Conservation (phyloP, 1,140 invertebrate genomes). For the Grapholita molesta region DNA sequence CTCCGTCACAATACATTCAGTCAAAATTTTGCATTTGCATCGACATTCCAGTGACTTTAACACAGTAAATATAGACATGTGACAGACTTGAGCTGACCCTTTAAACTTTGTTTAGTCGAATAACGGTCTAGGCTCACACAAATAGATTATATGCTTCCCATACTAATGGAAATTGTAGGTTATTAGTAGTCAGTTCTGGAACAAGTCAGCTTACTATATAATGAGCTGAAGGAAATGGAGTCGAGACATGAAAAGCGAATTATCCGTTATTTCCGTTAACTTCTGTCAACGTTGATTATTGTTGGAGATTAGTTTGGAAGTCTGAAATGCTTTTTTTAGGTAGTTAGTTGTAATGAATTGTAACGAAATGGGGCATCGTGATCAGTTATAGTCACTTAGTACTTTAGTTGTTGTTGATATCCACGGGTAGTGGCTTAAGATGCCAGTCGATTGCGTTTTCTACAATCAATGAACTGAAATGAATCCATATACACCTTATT, state of each 20-base stretch:
- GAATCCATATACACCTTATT: no score
- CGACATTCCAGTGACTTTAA: no score
- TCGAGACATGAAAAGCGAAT: slow-evolving; percentile 45
- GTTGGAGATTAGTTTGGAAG: slow-evolving; percentile 18
- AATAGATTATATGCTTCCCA: neutral
- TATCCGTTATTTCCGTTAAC: slow-evolving; percentile 41
- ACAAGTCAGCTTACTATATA: slow-evolving; percentile 31
- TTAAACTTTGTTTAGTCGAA: neutral
- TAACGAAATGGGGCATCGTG: no score
- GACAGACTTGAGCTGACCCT: neutral
- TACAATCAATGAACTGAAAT: no score
- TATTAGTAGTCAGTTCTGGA: neutral
- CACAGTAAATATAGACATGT: neutral
- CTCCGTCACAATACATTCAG: no score
- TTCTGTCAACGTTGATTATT: slow-evolving; percentile 39
- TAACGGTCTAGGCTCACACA: neutral
- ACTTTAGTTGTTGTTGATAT: no score
- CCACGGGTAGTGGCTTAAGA: no score
- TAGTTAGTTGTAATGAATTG: slow-evolving; percentile 18
- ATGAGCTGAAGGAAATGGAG: slow-evolving; percentile 42
- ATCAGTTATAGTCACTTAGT: no score
- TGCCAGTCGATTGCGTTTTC: no score
- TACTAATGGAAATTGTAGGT: neutral
- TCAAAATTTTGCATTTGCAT: no score
- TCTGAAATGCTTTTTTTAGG: neutral